phyloP scores from a whole-genome alignment of 37 sponge, comb jelly and placozoan genomes.

The Dysidea cf. avara region DNA sequence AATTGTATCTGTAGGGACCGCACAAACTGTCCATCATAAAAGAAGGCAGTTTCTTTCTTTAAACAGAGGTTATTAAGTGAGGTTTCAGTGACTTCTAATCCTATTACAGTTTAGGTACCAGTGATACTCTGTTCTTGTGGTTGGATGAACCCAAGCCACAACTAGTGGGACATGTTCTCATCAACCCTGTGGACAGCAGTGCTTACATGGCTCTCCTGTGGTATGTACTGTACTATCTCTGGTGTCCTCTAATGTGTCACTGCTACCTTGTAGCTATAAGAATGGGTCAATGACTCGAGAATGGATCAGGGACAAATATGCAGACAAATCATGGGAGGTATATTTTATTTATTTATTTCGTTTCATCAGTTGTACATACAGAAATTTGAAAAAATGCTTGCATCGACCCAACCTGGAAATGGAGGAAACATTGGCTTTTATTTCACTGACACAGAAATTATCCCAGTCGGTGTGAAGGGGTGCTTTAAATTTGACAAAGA shows the following conservation, averaged over 20 bases:
- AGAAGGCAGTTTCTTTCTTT: no score
- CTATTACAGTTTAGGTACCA: constrained; percentile 86
- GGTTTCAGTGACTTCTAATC: background rate
- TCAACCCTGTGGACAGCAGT: constrained; percentile 78
- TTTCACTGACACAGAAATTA: constrained; percentile 82
- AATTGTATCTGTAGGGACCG: no score
- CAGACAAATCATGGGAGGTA: constrained; percentile 66
- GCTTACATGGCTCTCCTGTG: constrained; percentile 91
- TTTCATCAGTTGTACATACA: no score
- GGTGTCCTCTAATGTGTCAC: background rate
- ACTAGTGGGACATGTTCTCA: constrained; percentile 89
- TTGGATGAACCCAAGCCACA: constrained; percentile 75
- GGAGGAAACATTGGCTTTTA: constrained; percentile 82
- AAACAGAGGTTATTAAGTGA: no score
- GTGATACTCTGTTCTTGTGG: constrained; percentile 94
- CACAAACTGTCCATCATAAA: no score
- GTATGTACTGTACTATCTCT: constrained; percentile 34
- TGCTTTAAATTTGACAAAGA: constrained; percentile 25
- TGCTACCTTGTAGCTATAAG: constrained; percentile 68
- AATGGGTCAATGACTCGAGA: constrained; percentile 83
- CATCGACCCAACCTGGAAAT: constrained; percentile 77
- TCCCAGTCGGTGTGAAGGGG: constrained; percentile 61
- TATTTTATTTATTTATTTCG: background rate
- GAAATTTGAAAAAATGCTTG: constrained; percentile 68
- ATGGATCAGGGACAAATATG: constrained; percentile 55